A percentile compares a stretch with the other conserved stretches of the same genome.
These are phyloP conservation scores for Scolopax mira DNA, from an alignment of 2,113 vertebrate species.

Conservation along the genomic window DNA sequence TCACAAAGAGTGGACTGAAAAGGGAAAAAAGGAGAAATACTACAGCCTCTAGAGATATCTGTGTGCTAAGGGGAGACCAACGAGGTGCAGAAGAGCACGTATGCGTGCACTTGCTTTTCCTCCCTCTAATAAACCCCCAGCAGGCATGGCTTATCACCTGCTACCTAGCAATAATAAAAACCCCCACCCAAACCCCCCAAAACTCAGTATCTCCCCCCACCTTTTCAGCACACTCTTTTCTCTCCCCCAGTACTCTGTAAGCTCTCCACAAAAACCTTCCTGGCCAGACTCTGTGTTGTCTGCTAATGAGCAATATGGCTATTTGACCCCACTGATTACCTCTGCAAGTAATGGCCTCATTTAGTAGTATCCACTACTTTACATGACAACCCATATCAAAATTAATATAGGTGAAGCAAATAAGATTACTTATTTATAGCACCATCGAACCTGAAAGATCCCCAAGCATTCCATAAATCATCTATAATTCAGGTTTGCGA, in stretches of 20 bases:
- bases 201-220: not conserved
- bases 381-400: not conserved
- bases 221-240: not conserved
- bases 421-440: not conserved
- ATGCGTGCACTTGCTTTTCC: not conserved
- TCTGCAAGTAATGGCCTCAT: not conserved
- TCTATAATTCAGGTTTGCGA: not conserved
- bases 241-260: not conserved
- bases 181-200: not conserved
- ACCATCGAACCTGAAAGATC: not conserved
- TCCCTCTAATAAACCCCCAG: not conserved
- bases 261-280: not conserved
- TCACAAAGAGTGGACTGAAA: slow-evolving; percentile 85
- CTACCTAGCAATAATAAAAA: not conserved
- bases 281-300: not conserved
- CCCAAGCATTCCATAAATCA: not conserved
- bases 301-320: not conserved
- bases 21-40: slow-evolving; percentile 56
- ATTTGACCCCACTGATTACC: not conserved
- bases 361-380: not conserved
- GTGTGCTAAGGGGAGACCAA: not conserved
- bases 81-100: not conserved
- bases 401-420: not conserved
- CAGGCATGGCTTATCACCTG: not conserved
- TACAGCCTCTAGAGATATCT: slow-evolving; percentile 7